These are phyloP conservation scores for Polymixis flavicincta DNA, from an alignment of 2,888 invertebrate genomes.

Conservation along the genomic window DNA sequence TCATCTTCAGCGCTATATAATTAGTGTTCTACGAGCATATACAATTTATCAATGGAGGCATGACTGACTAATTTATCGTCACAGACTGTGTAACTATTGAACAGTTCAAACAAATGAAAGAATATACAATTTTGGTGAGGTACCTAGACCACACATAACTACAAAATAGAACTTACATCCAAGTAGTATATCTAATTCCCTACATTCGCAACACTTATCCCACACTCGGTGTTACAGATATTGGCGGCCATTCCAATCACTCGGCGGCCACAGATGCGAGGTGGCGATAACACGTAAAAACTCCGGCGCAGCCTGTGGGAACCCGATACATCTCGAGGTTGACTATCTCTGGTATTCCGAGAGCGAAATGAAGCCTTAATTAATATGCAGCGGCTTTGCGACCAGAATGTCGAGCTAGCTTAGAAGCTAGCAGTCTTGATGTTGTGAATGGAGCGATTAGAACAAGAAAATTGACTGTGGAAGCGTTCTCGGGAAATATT, in stretches of 20 bases:
- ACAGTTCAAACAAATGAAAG: background rate
- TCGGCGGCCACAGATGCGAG: constrained; percentile 66
- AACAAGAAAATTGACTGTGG: constrained; percentile 1
- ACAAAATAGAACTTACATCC: constrained; percentile 8
- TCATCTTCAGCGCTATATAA: background rate
- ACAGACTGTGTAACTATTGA: background rate
- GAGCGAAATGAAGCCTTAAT: constrained; percentile 66
- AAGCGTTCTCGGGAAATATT: background rate
- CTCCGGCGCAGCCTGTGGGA: constrained; percentile 63
- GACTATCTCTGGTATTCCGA: constrained; percentile 65
- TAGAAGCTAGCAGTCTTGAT: constrained; percentile 18
- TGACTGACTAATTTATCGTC: background rate
- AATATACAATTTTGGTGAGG: background rate
- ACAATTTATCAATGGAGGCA: background rate
- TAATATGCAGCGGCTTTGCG: constrained; percentile 60
- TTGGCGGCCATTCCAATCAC: constrained; percentile 68
- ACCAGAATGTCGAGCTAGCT: constrained; percentile 33
- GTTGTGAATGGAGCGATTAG: constrained; percentile 35
- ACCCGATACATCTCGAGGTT: constrained; percentile 60
- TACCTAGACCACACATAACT: constrained; percentile 6
- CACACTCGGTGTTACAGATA: constrained; percentile 61
- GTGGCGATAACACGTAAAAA: constrained; percentile 64
- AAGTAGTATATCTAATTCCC: constrained; percentile 12
- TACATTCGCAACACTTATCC: constrained; percentile 45
- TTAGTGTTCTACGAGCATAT: background rate